These are phyloP conservation scores for Pandemis corylana DNA, from an alignment of 2,888 invertebrate species.

Conservation along the genomic window DNA sequence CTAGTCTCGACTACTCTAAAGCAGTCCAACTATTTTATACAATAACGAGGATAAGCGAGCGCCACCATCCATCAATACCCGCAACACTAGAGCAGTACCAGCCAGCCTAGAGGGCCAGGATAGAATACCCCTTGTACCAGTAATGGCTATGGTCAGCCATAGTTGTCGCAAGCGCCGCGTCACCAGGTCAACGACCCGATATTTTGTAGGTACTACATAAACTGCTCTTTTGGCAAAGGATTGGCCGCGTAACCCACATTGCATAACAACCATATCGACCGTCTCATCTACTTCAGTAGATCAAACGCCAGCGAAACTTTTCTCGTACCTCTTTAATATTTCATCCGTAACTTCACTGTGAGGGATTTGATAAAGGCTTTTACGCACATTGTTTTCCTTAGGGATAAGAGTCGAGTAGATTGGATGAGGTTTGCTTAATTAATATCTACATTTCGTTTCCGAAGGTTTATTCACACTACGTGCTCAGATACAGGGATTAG, in stretches of 20 bases:
- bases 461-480: neutral
- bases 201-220: neutral
- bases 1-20: too few relatives aligned
- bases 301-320: neutral
- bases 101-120: too few relatives aligned
- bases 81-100: too few relatives aligned
- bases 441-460: neutral
- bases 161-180: too few relatives aligned
- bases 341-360: neutral
- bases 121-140: too few relatives aligned
- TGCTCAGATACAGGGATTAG: neutral
- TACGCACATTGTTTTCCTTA: neutral
- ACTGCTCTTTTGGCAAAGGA: neutral
- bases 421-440: too few relatives aligned
- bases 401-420: neutral
- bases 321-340: neutral
- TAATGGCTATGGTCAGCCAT: too few relatives aligned
- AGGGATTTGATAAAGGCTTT: neutral
- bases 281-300: neutral
- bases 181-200: neutral
- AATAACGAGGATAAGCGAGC: too few relatives aligned
- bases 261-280: slow-evolving; percentile 6
- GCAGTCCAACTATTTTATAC: too few relatives aligned
- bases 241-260: neutral
- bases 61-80: too few relatives aligned